phyloP scores from a whole-genome alignment of 2,797 vertebrate species.

The Hydrolagus colliei region DNA sequence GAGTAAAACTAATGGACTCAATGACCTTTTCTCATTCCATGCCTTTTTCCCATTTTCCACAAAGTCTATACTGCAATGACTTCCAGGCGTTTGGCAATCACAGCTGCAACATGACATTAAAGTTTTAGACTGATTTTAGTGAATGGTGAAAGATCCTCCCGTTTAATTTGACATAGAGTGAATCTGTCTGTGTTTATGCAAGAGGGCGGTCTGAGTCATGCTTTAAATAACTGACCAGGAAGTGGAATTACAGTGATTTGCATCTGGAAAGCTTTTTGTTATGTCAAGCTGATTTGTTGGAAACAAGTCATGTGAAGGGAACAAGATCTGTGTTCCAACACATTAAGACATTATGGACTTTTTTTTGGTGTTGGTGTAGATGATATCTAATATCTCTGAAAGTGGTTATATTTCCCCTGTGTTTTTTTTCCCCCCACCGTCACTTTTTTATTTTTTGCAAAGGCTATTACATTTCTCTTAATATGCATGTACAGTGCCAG shows the following conservation, averaged over 20 bases:
- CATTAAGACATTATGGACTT: too few species aligned
- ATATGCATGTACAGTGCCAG: too few species aligned
- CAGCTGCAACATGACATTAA: constrained; percentile 23
- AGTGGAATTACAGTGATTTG: constrained; percentile 7
- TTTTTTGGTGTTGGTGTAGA: too few species aligned
- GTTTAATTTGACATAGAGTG: neutral
- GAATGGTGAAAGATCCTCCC: constrained; percentile 1
- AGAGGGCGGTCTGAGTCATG: constrained; percentile 22
- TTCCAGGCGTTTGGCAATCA: neutral
- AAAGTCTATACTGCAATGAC: neutral
- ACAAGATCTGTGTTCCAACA: neutral
- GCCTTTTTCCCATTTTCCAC: neutral
- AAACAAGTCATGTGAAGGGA: constrained; percentile 5
- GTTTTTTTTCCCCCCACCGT: too few species aligned
- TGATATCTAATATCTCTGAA: too few species aligned
- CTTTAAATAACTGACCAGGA: neutral
- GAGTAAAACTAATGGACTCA: too few species aligned
- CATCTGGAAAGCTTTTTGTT: neutral
- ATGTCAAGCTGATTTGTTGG: neutral
- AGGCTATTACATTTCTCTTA: too few species aligned
- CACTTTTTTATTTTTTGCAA: too few species aligned
- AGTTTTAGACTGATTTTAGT: neutral
- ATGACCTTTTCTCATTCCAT: too few species aligned
- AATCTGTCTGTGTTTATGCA: neutral
- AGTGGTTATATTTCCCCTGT: too few species aligned